phyloP scores from a whole-genome alignment of 2,113 vertebrate species.

The Nipponia nippon region DNA sequence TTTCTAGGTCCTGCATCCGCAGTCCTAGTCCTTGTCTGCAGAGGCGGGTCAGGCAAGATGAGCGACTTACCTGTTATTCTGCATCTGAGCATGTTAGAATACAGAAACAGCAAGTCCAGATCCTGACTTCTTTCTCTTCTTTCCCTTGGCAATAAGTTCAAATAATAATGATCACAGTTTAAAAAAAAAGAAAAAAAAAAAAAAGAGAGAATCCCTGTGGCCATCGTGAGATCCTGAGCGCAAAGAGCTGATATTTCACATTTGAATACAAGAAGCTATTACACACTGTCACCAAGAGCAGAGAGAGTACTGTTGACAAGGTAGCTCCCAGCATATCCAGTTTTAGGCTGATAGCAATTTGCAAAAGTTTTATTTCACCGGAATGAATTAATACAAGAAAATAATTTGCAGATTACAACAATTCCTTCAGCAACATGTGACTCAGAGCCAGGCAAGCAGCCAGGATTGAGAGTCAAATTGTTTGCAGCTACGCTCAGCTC shows the following conservation, averaged over 20 bases:
- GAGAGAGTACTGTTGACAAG: neutral
- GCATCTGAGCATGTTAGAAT: neutral
- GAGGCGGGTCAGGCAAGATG: neutral
- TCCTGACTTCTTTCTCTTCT: neutral
- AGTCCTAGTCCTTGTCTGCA: no score
- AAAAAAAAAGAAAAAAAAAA: neutral
- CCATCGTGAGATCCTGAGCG: neutral
- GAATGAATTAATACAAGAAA: slow-evolving; percentile 25
- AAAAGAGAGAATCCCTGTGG: neutral
- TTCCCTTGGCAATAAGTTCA: neutral
- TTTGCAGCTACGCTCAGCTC: neutral
- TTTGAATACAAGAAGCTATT: neutral
- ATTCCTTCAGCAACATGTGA: neutral
- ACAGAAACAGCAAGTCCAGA: neutral
- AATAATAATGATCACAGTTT: neutral
- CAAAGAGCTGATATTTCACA: neutral
- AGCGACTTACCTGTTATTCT: neutral
- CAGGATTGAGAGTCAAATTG: neutral
- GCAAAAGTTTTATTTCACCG: neutral
- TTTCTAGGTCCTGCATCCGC: neutral
- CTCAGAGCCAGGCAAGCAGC: slow-evolving; percentile 9
- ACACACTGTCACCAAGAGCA: rapidly evolving
- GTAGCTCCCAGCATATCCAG: neutral
- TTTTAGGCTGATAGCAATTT: neutral
- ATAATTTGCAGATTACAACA: slow-evolving; percentile 15